A percentile compares a stretch with the other conserved stretches of the same genome.
Conservation (phyloP, 2,113 vertebrate species). For the Neotoma lepida region DNA sequence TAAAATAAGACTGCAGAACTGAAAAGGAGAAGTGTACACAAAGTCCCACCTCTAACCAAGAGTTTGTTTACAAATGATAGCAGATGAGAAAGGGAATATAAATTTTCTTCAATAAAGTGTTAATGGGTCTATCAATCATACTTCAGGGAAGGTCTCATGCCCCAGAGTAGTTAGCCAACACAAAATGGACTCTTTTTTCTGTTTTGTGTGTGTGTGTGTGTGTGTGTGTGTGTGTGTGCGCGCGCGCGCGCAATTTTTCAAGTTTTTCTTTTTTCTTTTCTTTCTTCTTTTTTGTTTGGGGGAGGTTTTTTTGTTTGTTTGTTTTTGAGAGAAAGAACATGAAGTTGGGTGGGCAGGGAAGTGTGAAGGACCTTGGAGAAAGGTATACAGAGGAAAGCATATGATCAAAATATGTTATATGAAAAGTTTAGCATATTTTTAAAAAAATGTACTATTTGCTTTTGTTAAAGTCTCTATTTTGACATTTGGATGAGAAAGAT, state of each 20-base stretch:
- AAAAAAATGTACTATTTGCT: neutral
- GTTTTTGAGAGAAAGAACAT: neutral
- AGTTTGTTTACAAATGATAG: neutral
- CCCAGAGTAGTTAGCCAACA: neutral
- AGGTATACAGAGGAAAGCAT: neutral
- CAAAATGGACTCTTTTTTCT: neutral
- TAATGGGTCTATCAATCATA: neutral
- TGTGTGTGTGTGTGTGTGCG: too few species aligned
- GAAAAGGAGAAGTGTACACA: neutral
- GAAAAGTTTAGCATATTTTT: neutral
- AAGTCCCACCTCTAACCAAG: neutral
- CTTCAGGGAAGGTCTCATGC: neutral
- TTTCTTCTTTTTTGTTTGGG: too few species aligned
- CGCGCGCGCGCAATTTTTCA: neutral
- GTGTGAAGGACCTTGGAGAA: neutral
- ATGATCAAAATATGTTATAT: neutral
- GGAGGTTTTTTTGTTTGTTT: neutral
- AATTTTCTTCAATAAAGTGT: neutral
- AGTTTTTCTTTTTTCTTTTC: neutral
- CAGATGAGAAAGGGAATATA: neutral
- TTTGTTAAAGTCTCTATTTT: constrained; percentile 16
- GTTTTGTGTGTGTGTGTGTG: too few species aligned
- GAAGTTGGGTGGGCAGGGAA: neutral
- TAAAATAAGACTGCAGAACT: neutral
- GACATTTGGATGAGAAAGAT: neutral